Evolutionary conservation across 2,113 vertebrate species (phyloP).

Genomic region (Chrysochloris asiatica): DNA sequence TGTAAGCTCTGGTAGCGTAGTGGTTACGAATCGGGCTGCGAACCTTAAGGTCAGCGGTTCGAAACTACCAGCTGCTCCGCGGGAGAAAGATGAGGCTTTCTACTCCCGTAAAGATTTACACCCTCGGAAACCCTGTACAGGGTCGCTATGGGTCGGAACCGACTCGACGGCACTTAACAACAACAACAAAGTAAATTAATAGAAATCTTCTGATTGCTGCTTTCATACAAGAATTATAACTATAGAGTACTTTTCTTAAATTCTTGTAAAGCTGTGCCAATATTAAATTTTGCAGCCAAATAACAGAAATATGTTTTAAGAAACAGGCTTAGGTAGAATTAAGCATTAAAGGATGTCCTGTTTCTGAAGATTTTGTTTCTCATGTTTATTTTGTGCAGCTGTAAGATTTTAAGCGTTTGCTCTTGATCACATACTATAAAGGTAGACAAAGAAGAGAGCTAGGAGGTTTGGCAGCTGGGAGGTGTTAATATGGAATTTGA

Average conservation of each 20-base stretch:
- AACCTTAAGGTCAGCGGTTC: too few species aligned
- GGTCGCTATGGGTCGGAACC: too few species aligned
- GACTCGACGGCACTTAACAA: too few species aligned
- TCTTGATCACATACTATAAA: constrained; percentile 64
- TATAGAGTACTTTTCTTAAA: neutral
- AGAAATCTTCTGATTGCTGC: constrained; percentile 6
- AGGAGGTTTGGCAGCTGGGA: constrained; percentile 67
- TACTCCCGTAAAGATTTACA: too few species aligned
- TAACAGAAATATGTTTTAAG: constrained; percentile 58
- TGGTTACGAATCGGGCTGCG: too few species aligned
- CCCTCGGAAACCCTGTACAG: too few species aligned
- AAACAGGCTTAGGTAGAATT: constrained; percentile 63
- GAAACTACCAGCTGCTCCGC: too few species aligned
- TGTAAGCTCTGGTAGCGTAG: too few species aligned
- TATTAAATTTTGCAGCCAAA: constrained; percentile 35
- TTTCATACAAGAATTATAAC: neutral
- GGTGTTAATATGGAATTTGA: constrained; percentile 77
- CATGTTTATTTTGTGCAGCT: constrained; percentile 65
- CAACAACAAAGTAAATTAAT: neutral
- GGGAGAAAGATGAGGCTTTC: too few species aligned
- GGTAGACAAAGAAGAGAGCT: constrained; percentile 64
- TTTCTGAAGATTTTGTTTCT: constrained; percentile 65
- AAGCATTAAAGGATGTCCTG: constrained; percentile 63
- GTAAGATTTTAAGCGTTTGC: constrained; percentile 73
- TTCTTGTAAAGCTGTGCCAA: neutral